These are phyloP conservation scores for Leucophenga maculata DNA, from an alignment of 2,888 invertebrate genomes.

Conservation along the genomic window DNA sequence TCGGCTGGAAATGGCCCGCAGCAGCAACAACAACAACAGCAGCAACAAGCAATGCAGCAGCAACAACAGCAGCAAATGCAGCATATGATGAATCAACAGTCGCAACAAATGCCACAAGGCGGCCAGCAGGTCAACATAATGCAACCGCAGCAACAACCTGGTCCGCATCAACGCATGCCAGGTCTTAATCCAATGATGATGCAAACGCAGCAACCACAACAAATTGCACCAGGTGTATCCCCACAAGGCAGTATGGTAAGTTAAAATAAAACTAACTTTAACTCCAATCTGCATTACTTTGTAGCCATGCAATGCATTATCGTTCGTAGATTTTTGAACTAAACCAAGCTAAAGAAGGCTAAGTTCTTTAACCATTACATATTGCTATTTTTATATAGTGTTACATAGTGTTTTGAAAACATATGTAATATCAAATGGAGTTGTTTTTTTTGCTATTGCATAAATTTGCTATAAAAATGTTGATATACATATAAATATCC, in stretches of 20 bases:
- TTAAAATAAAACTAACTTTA: no score
- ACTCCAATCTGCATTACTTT: no score
- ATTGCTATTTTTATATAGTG: no score
- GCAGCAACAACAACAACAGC: slow-evolving; percentile 58
- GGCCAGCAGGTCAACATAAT: slow-evolving; percentile 55
- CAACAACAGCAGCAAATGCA: slow-evolving; percentile 74
- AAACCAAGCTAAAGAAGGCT: no score
- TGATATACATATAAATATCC: no score
- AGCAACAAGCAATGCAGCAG: slow-evolving; percentile 70
- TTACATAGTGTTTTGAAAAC: no score
- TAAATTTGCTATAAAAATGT: no score
- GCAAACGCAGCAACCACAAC: slow-evolving; percentile 51
- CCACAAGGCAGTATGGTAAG: slow-evolving; percentile 71
- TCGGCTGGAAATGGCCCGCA: slow-evolving; percentile 63
- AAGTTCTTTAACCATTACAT: no score
- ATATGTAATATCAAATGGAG: no score
- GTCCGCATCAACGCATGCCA: slow-evolving; percentile 71
- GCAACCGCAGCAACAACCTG: slow-evolving; percentile 59
- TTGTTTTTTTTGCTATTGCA: no score
- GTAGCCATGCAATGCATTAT: no score
- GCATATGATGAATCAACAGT: slow-evolving; percentile 70
- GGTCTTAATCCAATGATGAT: slow-evolving; percentile 71
- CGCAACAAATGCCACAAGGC: slow-evolving; percentile 65
- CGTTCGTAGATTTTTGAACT: no score
- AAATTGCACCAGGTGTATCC: slow-evolving; percentile 50